Evolutionary conservation across 1,140 invertebrate species (phyloP).

Genomic region (Maconellicoccus hirsutus): DNA sequence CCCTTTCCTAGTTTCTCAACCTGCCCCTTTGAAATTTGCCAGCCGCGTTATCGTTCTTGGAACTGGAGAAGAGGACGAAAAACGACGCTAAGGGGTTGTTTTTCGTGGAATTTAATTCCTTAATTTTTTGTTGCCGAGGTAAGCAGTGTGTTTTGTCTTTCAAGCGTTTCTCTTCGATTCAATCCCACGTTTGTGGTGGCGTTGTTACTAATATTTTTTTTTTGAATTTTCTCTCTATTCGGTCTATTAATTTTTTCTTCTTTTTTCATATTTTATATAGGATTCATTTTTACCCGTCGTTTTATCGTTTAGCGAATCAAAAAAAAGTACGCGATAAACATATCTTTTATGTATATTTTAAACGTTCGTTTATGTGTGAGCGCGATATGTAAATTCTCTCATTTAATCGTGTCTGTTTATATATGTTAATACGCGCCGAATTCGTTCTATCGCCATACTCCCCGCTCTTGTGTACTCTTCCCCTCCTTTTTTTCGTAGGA

Average conservation of each 20-base stretch:
- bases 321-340: neutral
- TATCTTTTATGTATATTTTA: neutral
- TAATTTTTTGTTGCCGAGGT: neutral
- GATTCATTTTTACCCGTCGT: neutral
- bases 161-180: neutral
- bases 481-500: no score
- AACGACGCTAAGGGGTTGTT: no score
- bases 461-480: no score
- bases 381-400: no score
- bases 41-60: no score
- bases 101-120: neutral
- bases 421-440: no score
- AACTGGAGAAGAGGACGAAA: neutral
- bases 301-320: neutral
- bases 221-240: neutral
- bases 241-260: neutral
- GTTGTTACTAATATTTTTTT: neutral
- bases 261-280: neutral
- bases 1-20: no score
- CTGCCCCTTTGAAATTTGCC: no score
- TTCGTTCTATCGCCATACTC: no score
- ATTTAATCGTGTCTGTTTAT: no score
- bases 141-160: slow-evolving; percentile 2
- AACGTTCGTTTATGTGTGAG: no score
- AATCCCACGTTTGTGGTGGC: neutral